Conservation (phyloP, 2,888 invertebrate genomes). For the Chirona hameri region DNA sequence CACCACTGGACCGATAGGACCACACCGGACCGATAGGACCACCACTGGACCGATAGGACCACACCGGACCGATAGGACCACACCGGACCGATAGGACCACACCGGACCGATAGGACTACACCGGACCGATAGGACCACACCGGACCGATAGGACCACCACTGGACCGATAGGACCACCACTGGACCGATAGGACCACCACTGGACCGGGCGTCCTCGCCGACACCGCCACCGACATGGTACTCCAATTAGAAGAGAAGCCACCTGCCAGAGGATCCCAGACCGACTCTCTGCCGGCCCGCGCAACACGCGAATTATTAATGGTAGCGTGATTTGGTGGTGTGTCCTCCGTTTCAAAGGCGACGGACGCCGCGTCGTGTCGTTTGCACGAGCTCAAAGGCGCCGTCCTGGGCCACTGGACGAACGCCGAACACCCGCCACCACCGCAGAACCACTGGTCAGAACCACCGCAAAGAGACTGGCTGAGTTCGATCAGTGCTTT, state of each 20-base stretch:
- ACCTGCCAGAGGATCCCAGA: neutral
- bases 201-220: too few species aligned
- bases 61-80: too few species aligned
- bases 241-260: neutral
- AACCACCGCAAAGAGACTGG: too few species aligned
- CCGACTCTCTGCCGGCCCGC: neutral
- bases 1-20: too few species aligned
- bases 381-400: neutral
- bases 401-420: neutral
- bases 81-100: too few species aligned
- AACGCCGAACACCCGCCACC: neutral
- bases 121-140: too few species aligned
- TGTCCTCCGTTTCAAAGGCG: neutral
- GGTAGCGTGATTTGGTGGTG: slow-evolving; percentile 26
- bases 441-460: too few species aligned
- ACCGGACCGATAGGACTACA: too few species aligned
- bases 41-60: too few species aligned
- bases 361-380: neutral
- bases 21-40: too few species aligned
- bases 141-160: too few species aligned
- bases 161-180: neutral
- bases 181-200: neutral
- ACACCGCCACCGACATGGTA: neutral
- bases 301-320: slow-evolving; percentile 5
- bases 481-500: too few species aligned